Conservation (phyloP, 2,797 vertebrate genomes). For the Siniperca undulata region DNA sequence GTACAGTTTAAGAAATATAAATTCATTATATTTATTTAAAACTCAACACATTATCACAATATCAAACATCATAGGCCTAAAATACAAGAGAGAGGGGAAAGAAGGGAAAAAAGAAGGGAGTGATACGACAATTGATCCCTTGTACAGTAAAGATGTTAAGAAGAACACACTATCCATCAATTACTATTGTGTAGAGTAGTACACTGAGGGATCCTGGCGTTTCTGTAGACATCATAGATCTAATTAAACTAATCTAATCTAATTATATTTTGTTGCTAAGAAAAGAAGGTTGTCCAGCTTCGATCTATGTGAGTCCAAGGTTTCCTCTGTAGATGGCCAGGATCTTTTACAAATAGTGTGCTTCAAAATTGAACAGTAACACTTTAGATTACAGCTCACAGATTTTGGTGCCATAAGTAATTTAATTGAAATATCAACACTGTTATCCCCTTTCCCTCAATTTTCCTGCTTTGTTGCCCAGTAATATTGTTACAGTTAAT, state of each 20-base stretch:
- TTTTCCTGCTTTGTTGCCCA: neutral
- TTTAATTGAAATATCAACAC: neutral
- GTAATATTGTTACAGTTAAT: neutral
- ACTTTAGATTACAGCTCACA: neutral
- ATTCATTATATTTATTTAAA: neutral
- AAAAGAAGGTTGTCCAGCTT: neutral
- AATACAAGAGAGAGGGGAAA: neutral
- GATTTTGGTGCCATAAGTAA: neutral
- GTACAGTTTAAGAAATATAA: neutral
- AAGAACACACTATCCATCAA: neutral
- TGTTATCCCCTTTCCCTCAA: neutral
- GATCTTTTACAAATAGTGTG: neutral
- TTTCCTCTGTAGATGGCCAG: neutral
- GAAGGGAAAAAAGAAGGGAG: neutral
- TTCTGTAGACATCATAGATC: no score
- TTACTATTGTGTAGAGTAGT: neutral
- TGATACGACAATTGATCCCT: no score
- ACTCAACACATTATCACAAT: neutral
- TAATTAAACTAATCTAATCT: no score
- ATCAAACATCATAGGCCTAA: neutral
- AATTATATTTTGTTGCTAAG: neutral
- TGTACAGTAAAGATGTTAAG: neutral
- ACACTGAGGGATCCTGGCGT: no score
- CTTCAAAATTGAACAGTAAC: neutral
- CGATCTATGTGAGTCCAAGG: neutral